A percentile compares a stretch with the other conserved stretches of the same genome.
Conservation (phyloP, 2,888 invertebrate genomes). For the Troides helena region DNA sequence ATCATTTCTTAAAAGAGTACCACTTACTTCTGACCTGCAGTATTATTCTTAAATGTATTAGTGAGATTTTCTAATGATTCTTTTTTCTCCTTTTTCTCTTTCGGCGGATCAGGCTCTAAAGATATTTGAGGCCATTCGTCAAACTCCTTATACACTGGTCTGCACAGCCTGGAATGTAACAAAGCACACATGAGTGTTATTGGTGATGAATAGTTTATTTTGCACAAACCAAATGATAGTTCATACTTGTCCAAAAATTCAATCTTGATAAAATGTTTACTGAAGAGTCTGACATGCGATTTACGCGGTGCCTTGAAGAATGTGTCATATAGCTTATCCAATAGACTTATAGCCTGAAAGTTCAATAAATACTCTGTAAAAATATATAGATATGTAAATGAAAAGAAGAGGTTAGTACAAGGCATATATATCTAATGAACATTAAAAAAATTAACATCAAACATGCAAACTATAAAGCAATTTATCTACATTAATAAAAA, state of each 20-base stretch:
- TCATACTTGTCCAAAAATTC: conserved; percentile 84
- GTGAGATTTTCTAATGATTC: conserved; percentile 48
- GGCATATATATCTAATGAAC: too few species aligned
- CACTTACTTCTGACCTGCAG: conserved; percentile 60
- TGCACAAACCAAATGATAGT: conserved; percentile 44
- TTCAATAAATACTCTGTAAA: conserved; percentile 73
- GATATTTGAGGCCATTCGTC: conserved; percentile 82
- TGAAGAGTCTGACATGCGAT: conserved; percentile 81
- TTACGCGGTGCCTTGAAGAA: conserved; percentile 76
- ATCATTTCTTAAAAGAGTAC: conserved; percentile 3
- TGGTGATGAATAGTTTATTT: conserved; percentile 31
- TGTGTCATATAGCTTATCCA: conserved; percentile 83
- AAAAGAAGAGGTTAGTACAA: conserved; percentile 20
- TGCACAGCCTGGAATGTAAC: conserved; percentile 68
- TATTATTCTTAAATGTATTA: conserved; percentile 39
- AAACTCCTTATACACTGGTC: conserved; percentile 83
- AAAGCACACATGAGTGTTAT: conserved; percentile 28
- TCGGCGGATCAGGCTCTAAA: conserved; percentile 65
- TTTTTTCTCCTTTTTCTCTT: conserved; percentile 59
- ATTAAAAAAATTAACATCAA: too few species aligned
- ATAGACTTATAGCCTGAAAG: conserved; percentile 82
- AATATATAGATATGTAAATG: conserved; percentile 37
- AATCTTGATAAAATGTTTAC: conserved; percentile 86
- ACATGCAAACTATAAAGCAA: too few species aligned
- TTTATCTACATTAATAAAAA: too few species aligned